phyloP scores from a whole-genome alignment of 2,797 vertebrate species.

The Pyrocephalus nanus region DNA sequence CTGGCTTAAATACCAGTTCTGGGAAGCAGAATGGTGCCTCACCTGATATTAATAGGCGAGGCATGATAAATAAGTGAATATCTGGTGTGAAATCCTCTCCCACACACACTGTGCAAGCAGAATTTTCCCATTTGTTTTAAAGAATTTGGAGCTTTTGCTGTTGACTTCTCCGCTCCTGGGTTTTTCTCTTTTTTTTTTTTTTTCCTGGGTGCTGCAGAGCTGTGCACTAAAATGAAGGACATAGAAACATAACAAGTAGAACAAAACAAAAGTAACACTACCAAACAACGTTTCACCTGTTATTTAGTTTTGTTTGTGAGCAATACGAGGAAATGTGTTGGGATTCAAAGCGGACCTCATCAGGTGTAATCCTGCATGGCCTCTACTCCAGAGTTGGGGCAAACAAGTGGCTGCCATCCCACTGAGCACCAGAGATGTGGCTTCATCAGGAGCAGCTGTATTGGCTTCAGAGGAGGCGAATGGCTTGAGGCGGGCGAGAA shows the following conservation, averaged over 20 bases:
- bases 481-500: neutral
- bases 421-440: neutral
- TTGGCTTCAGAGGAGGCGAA: neutral
- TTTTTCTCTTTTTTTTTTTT: neutral
- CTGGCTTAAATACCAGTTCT: neutral
- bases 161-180: neutral
- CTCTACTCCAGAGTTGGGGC: neutral
- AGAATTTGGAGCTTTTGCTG: neutral
- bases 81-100: neutral
- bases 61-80: conserved; percentile 40
- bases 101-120: neutral
- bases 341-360: neutral
- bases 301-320: conserved; percentile 23
- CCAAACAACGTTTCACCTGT: neutral
- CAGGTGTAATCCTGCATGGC: neutral
- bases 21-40: neutral
- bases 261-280: conserved; percentile 10
- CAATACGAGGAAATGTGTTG: neutral
- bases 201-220: neutral
- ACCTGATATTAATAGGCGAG: conserved; percentile 20
- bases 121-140: neutral
- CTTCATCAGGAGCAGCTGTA: neutral
- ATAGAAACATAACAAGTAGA: neutral
- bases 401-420: neutral
- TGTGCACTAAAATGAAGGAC: neutral